These are phyloP conservation scores for Nanorana parkeri DNA, from an alignment of 2,113 vertebrate species.

Conservation along the genomic window DNA sequence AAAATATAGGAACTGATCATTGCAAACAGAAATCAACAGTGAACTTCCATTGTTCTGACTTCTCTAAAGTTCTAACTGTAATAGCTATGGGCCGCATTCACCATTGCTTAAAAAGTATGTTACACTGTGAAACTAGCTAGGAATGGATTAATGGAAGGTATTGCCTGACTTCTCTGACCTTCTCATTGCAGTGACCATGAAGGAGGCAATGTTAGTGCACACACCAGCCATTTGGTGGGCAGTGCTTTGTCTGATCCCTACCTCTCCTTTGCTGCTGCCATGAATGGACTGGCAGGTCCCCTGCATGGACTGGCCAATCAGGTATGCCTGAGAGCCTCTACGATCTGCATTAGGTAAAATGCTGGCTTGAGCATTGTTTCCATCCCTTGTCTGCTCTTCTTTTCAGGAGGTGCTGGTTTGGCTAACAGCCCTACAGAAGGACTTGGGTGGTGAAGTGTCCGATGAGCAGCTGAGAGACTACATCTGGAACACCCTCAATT, in stretches of 20 bases:
- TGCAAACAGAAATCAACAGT: too few species aligned
- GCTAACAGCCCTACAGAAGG: conserved; percentile 93
- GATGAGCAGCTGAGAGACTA: conserved; percentile 92
- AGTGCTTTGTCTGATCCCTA: conserved; percentile 94
- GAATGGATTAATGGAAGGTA: too few species aligned
- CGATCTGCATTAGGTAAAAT: background rate
- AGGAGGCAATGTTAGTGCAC: conserved; percentile 95
- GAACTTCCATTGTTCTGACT: too few species aligned
- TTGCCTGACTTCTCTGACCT: conserved; percentile 24
- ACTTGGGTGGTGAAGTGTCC: conserved; percentile 90
- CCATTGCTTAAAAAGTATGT: too few species aligned
- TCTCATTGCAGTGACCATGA: conserved; percentile 86
- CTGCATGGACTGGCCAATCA: conserved; percentile 96
- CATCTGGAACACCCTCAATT: conserved; percentile 98
- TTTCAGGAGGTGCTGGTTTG: conserved; percentile 92
- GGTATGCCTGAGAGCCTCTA: conserved; percentile 66
- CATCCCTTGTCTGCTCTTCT: background rate
- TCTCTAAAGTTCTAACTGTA: too few species aligned
- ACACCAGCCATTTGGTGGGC: conserved; percentile 92
- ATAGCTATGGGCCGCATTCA: too few species aligned
- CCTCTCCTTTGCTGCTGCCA: conserved; percentile 91
- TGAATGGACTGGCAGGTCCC: conserved; percentile 94
- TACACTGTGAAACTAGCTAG: too few species aligned
- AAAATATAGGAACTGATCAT: too few species aligned
- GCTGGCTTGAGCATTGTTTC: too few species aligned